Conservation (phyloP, 64 coral and sea anemone species). For the Orbicella faveolata region DNA sequence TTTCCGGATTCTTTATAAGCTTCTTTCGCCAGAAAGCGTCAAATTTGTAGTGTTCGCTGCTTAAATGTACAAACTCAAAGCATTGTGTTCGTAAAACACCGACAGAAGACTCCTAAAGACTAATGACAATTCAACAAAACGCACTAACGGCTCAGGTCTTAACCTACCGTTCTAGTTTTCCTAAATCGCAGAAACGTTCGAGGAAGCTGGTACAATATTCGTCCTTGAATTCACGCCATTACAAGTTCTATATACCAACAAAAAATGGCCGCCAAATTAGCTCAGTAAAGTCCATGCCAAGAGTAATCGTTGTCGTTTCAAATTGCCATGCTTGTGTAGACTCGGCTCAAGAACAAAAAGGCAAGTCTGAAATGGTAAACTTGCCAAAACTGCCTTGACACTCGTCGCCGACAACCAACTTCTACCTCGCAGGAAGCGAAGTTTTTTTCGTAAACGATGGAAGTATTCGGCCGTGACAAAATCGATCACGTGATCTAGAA, state of each 20-base stretch:
- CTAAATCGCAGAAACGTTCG: neutral
- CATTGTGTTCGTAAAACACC: neutral
- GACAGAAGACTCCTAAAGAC: no score
- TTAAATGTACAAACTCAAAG: neutral
- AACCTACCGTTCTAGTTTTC: neutral
- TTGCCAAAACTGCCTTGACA: neutral
- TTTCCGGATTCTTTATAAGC: slow-evolving; percentile 16
- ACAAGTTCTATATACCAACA: neutral
- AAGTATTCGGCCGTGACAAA: slow-evolving; percentile 45
- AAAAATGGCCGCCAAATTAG: slow-evolving; percentile 25
- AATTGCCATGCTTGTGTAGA: neutral
- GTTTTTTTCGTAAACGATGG: neutral
- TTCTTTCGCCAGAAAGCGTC: slow-evolving; percentile 19
- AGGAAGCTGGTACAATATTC: slow-evolving; percentile 19
- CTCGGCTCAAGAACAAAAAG: neutral
- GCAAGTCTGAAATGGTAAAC: neutral
- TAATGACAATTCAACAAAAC: neutral
- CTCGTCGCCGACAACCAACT: neutral
- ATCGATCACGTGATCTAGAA: slow-evolving; percentile 15
- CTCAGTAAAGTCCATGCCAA: neutral
- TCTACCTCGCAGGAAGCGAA: slow-evolving; percentile 21
- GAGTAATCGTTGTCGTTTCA: neutral
- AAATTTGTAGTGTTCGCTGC: neutral
- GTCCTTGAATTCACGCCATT: slow-evolving; percentile 24
- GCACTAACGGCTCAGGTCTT: neutral